Base-by-base conservation (phyloP, 2,797 vertebrate genomes). In the Gorsachius magnificus region DNA sequence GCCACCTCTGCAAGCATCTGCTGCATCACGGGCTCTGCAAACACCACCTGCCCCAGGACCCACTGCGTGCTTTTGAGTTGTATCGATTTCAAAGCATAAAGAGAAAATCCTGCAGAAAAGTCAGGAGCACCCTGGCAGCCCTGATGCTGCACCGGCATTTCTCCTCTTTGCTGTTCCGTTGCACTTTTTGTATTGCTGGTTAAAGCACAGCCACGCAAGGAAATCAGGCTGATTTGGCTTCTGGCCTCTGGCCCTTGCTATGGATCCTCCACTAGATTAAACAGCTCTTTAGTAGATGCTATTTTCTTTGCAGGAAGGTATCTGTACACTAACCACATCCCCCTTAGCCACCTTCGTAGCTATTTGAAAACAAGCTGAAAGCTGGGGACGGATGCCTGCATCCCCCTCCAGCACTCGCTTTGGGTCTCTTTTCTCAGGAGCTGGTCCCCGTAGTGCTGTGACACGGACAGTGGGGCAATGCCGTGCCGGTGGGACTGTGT, bases 41-140 rank as follows among this genome's bases (percentile, higher is more conserved):
- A 31, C 17, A 53, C 8, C 16, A 33, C 13, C 13, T 0, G 0
- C 5, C 36, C 63, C n/a, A 58, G 78, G n/a, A 56, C 16, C 3
- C 11, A 17, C 17, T 38, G 25, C 2, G 1, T 19, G 43, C n/a
- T 7, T 64, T 2, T 45, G 28, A 68, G 28, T 61, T 83, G 45
- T 50, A 41, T 19, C 53, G 29, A 5, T 57, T 83, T 72, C 70
- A 81, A 82, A 81, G 77, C 20, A 74, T 33, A 19, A 65, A 65
- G 17, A 65, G 13, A 33, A 83, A 88, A 75, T 13, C 50, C 38
- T 38, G 19, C 25, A 63, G 51, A 69, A 45, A 66, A 85, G 65
- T 10, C 3, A 2, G 61, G n/a, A 80, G 61, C 33, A 48, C 13
- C 12, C 19, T 11, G 28, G 54, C 54, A 85, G 63, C 31, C 48